Evolutionary conservation across 2,888 invertebrate genomes (phyloP).

Genomic region (Orthosia incerta): DNA sequence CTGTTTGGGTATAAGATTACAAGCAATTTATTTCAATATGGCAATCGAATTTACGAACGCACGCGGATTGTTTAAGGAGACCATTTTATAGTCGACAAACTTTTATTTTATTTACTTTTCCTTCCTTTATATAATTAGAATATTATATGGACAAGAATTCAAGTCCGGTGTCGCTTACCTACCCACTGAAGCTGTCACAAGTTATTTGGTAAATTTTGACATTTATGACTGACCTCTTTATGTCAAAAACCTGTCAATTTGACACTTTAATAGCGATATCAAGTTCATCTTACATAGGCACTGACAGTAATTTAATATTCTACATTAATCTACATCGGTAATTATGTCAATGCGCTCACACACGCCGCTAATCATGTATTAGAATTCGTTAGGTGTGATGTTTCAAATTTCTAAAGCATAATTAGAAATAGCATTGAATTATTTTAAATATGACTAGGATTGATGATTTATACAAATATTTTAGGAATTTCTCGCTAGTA

Average conservation of each 20-base stretch:
- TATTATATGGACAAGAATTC: conserved; percentile 19
- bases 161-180: neutral
- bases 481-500: too few relatives aligned
- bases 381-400: conserved; percentile 2
- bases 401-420: neutral
- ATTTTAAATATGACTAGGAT: too few relatives aligned
- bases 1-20: conserved; percentile 91
- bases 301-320: conserved; percentile 51
- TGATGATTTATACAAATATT: too few relatives aligned
- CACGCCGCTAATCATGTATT: neutral
- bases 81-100: conserved; percentile 78
- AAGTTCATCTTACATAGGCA: conserved; percentile 39
- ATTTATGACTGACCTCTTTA: conserved; percentile 2
- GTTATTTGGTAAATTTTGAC: conserved; percentile 3
- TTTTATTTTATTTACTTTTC: conserved; percentile 77
- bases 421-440: too few relatives aligned
- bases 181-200: conserved; percentile 16
- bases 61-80: conserved; percentile 78
- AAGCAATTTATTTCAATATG: conserved; percentile 90
- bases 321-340: conserved; percentile 26
- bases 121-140: conserved; percentile 47
- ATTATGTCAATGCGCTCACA: conserved; percentile 41
- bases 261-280: conserved; percentile 48
- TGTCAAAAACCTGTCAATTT: conserved; percentile 31
- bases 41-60: conserved; percentile 88